Evolutionary conservation across 2,113 vertebrate species (phyloP).

Genomic region (Theristicus caerulescens): DNA sequence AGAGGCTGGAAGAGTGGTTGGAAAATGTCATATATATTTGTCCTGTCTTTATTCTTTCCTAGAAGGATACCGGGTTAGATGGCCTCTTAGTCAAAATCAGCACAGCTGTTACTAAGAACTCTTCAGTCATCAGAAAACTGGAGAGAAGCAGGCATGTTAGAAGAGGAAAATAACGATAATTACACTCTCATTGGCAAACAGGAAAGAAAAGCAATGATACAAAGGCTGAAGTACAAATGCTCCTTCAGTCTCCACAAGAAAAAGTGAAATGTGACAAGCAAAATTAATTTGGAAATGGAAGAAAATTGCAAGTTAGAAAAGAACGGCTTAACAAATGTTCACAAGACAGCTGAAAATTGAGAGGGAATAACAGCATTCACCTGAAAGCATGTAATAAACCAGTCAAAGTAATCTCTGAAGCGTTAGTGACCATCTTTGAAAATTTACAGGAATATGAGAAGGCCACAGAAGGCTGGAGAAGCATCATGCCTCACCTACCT

Average conservation of each 20-base stretch:
- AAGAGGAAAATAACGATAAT: not conserved
- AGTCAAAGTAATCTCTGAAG: not conserved
- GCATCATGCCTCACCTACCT: conserved; percentile 62
- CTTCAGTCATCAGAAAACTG: not conserved
- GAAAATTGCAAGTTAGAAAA: not conserved
- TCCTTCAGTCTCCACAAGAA: not conserved
- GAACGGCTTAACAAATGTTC: not conserved
- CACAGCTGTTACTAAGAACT: not conserved
- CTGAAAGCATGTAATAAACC: not conserved
- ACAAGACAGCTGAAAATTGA: not conserved
- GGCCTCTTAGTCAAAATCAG: conserved; percentile 4
- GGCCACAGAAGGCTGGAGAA: conserved; percentile 35
- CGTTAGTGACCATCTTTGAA: conserved; percentile 23
- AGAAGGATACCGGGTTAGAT: not conserved
- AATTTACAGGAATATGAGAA: not conserved
- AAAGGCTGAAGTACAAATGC: not conserved
- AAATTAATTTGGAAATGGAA: not conserved
- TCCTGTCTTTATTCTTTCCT: not conserved
- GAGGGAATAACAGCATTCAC: not conserved
- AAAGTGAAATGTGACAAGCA: not conserved
- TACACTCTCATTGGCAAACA: not conserved
- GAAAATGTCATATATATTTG: not conserved
- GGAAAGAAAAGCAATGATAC: not conserved
- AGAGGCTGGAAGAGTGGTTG: not conserved
- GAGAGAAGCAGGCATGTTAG: not conserved